A percentile compares a stretch with the other conserved stretches of the same genome.
phyloP scores from a whole-genome alignment of 2,113 vertebrate species.

The Panthera leo region DNA sequence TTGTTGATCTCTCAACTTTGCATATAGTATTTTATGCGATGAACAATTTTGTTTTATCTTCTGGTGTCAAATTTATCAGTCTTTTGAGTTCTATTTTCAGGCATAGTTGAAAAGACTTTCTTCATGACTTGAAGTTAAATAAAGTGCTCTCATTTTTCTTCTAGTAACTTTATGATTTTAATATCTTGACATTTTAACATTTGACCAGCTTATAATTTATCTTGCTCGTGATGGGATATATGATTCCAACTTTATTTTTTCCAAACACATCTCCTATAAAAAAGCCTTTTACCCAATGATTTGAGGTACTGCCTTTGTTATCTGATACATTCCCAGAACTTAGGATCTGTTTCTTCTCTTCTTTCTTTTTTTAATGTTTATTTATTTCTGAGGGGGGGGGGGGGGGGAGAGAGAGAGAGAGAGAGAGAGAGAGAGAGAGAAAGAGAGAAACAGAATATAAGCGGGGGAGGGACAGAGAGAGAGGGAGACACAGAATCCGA shows the following conservation, averaged over 20 bases:
- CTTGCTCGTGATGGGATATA: neutral
- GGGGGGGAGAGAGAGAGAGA: no score
- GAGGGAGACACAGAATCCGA: no score
- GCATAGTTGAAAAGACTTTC: neutral
- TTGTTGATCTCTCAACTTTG: neutral
- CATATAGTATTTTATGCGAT: neutral
- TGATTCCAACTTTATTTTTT: constrained; percentile 20
- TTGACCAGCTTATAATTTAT: neutral
- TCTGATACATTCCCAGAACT: neutral
- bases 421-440: no score
- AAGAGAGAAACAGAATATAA: no score
- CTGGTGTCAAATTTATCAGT: neutral
- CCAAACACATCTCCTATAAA: neutral
- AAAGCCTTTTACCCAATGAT: neutral
- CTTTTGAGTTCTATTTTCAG: neutral
- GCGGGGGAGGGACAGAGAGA: no score
- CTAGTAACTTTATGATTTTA: neutral
- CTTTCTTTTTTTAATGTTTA: no score
- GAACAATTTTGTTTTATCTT: neutral
- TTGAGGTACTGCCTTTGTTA: neutral
- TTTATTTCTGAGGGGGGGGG: no score
- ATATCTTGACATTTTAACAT: neutral
- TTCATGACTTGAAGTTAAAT: neutral
- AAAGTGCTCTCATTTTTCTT: neutral
- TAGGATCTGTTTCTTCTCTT: neutral